Conservation (phyloP, 1,140 invertebrate species). For the Pomphorhynchus laevis region DNA sequence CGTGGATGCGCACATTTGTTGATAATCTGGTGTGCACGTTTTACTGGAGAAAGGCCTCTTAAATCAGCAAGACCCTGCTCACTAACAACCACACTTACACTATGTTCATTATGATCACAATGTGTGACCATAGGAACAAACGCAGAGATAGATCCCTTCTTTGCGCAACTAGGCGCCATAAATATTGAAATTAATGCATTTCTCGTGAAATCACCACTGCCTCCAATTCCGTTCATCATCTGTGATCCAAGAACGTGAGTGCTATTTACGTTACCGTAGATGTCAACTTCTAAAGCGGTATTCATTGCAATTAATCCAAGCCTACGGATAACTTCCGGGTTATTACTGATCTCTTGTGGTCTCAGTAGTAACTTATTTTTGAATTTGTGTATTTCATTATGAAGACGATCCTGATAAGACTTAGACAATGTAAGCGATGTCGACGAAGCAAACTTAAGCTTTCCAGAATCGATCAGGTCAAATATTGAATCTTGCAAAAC, state of each 20-base stretch:
- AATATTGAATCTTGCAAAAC: neutral
- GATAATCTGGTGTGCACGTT: neutral
- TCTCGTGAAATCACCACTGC: neutral
- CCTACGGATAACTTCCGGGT: neutral
- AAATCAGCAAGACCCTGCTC: neutral
- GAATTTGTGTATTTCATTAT: neutral
- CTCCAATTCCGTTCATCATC: neutral
- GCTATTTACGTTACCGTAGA: neutral
- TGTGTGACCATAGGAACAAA: neutral
- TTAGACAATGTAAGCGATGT: neutral
- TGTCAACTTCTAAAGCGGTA: neutral
- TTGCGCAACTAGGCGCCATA: neutral
- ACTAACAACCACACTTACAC: neutral
- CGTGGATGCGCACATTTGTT: neutral
- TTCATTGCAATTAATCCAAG: neutral
- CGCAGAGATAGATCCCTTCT: neutral
- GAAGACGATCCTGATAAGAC: neutral
- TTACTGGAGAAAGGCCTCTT: neutral
- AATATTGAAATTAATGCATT: neutral
- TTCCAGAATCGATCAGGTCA: neutral
- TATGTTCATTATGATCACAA: neutral
- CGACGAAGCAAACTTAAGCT: neutral
- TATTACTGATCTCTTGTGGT: neutral
- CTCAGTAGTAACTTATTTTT: neutral
- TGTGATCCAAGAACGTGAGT: neutral